Evolutionary conservation across 2,888 invertebrate genomes (phyloP).

Genomic region (Drosophila percnosoma): DNA sequence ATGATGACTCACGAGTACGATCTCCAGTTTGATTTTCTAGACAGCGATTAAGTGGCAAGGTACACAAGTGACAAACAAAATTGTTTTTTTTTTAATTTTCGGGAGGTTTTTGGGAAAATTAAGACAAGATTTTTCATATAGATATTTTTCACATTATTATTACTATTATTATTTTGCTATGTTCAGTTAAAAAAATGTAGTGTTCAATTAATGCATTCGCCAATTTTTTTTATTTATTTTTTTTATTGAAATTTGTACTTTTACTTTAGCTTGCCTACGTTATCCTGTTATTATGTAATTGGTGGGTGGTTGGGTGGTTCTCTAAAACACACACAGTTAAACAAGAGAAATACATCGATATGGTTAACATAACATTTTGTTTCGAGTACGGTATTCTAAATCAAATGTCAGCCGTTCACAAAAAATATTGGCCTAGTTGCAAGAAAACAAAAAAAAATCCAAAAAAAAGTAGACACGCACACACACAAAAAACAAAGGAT

Average conservation of each 20-base stretch:
- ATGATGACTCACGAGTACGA: constrained; percentile 75
- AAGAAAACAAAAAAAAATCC: constrained; percentile 12
- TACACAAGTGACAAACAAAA: constrained; percentile 49
- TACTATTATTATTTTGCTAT: constrained; percentile 52
- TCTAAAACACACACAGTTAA: constrained; percentile 41
- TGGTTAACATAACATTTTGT: constrained; percentile 20
- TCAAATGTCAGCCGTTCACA: constrained; percentile 56
- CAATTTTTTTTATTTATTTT: constrained; percentile 12
- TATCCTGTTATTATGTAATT: constrained; percentile 31
- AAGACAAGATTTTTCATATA: constrained; percentile 35
- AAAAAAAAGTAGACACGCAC: not conserved
- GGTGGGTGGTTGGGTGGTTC: constrained; percentile 30
- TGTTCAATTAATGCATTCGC: constrained; percentile 31
- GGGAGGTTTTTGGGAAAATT: constrained; percentile 34
- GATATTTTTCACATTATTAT: constrained; percentile 4
- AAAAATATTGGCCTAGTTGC: constrained; percentile 36
- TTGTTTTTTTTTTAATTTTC: constrained; percentile 17
- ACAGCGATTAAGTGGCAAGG: constrained; percentile 68
- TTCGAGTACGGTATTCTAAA: constrained; percentile 28
- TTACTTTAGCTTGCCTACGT: constrained; percentile 34
- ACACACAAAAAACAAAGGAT: constrained; percentile 15
- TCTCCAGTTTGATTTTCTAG: constrained; percentile 75
- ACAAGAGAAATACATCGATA: constrained; percentile 54
- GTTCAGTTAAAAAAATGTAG: constrained; percentile 71
- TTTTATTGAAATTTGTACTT: constrained; percentile 8